phyloP scores from a whole-genome alignment of 2,113 vertebrate genomes.

The Semnornis frantzii region DNA sequence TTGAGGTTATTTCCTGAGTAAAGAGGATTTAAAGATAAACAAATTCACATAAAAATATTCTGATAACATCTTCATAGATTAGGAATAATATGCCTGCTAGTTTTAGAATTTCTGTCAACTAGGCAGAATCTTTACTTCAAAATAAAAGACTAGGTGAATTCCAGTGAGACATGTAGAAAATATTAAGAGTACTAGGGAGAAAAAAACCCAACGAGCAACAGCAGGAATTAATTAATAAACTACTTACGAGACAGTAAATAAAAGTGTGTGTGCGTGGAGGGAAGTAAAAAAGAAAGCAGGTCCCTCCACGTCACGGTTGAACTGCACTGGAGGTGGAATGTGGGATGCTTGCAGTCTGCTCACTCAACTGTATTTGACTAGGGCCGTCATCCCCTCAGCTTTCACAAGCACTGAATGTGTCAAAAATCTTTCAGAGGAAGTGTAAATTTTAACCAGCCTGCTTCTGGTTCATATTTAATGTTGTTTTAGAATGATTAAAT shows the following conservation, averaged over 20 bases:
- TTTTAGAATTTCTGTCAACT: slow-evolving; percentile 16
- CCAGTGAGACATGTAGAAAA: not conserved
- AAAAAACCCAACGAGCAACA: not conserved
- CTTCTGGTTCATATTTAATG: slow-evolving; percentile 79
- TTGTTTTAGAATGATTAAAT: slow-evolving; percentile 72
- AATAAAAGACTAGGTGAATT: slow-evolving; percentile 20
- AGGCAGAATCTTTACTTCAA: slow-evolving; percentile 47
- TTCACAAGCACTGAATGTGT: slow-evolving; percentile 81
- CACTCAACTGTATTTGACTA: slow-evolving; percentile 86
- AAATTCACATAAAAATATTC: not conserved
- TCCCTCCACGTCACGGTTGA: slow-evolving; percentile 82
- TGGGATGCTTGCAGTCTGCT: slow-evolving; percentile 79
- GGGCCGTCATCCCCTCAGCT: slow-evolving; percentile 82
- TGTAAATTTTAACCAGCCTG: slow-evolving; percentile 81
- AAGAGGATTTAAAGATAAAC: slow-evolving; percentile 41
- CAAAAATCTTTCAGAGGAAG: slow-evolving; percentile 82
- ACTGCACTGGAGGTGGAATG: slow-evolving; percentile 79
- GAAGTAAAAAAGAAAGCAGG: slow-evolving; percentile 66
- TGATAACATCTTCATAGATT: slow-evolving; percentile 17
- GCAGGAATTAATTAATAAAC: slow-evolving; percentile 63
- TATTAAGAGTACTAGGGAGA: not conserved
- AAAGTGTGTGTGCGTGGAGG: not conserved
- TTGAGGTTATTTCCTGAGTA: slow-evolving; percentile 28
- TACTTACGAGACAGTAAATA: slow-evolving; percentile 66
- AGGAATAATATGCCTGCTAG: not conserved